Evolutionary conservation across 2,888 invertebrate genomes (phyloP).

Genomic region (Pollenia amentaria): DNA sequence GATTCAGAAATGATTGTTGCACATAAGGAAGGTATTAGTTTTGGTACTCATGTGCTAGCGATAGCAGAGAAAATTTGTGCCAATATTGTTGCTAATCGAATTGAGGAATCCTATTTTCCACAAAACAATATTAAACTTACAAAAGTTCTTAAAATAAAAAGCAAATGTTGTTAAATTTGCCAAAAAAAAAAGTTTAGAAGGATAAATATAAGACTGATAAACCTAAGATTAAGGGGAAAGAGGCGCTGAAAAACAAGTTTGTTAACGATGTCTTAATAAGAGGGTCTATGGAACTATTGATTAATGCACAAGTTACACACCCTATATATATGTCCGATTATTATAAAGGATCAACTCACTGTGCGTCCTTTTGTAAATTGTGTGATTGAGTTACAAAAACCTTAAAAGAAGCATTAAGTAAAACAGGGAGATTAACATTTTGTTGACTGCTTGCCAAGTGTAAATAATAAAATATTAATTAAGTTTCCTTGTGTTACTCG

Average conservation of each 20-base stretch:
- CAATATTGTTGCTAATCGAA: background rate
- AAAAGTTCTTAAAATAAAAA: background rate
- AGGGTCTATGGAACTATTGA: too few species aligned
- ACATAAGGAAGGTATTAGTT: background rate
- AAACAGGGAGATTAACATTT: background rate
- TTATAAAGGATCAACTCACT: too few species aligned
- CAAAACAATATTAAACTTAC: background rate
- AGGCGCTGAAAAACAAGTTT: too few species aligned
- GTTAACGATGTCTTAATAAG: too few species aligned
- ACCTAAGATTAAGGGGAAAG: too few species aligned
- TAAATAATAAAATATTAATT: conserved; percentile 70
- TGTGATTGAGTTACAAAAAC: conserved; percentile 8
- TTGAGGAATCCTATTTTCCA: background rate
- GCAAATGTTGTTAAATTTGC: too few species aligned
- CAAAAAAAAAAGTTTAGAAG: too few species aligned
- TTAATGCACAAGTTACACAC: too few species aligned
- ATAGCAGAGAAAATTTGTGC: background rate
- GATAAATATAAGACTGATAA: too few species aligned
- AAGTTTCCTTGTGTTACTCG: conserved; percentile 58
- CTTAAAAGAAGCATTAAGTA: background rate
- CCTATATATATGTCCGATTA: too few species aligned
- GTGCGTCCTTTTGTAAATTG: background rate
- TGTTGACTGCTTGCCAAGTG: conserved; percentile 64
- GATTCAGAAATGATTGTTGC: background rate
- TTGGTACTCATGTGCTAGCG: background rate